Evolutionary conservation across 2,888 invertebrate genomes (phyloP).

Genomic region (Selenia dentaria): DNA sequence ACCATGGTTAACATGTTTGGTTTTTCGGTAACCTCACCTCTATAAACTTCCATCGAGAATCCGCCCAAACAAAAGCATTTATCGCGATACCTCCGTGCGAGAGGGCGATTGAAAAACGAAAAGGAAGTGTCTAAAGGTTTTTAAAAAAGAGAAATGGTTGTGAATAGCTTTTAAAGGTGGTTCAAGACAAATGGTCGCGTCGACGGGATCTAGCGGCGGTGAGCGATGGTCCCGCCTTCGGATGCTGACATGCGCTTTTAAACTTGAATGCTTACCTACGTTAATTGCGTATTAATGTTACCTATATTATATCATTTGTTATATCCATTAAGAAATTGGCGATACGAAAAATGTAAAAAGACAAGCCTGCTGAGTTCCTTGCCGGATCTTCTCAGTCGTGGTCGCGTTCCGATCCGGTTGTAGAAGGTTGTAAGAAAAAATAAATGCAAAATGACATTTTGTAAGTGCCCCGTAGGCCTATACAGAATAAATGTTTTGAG

Average conservation of each 20-base stretch:
- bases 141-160: slow-evolving; percentile 81
- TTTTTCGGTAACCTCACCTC: slow-evolving; percentile 30
- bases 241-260: slow-evolving; percentile 9
- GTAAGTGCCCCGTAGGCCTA: too few species aligned
- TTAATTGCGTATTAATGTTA: too few species aligned
- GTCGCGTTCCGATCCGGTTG: too few species aligned
- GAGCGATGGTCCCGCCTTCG: slow-evolving; percentile 52
- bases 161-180: slow-evolving; percentile 83
- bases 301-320: too few species aligned
- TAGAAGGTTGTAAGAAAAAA: too few species aligned
- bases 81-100: slow-evolving; percentile 73
- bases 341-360: too few species aligned
- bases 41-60: slow-evolving; percentile 32
- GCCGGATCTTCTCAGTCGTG: too few species aligned
- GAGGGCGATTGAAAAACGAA: slow-evolving; percentile 82
- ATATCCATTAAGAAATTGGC: too few species aligned
- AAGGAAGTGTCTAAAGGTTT: slow-evolving; percentile 81
- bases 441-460: too few species aligned
- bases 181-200: slow-evolving; percentile 74
- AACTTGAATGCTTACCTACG: background rate
- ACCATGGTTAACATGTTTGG: too few species aligned
- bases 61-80: slow-evolving; percentile 73
- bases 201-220: slow-evolving; percentile 43
- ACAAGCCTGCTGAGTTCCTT: too few species aligned
- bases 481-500: too few species aligned